phyloP scores from a whole-genome alignment of 2,888 invertebrate genomes.

The Congeria kusceri region DNA sequence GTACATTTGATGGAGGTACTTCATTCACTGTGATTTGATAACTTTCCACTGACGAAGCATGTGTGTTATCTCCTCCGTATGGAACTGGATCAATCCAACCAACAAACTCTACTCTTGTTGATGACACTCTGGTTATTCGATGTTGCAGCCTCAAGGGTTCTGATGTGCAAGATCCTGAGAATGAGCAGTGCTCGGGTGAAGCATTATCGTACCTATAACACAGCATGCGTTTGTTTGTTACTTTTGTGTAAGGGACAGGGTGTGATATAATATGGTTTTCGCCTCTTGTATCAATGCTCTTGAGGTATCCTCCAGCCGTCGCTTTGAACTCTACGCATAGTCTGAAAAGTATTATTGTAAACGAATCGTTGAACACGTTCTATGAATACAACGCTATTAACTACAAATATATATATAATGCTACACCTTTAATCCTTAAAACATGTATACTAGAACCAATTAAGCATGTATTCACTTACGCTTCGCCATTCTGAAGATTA shows the following conservation, averaged over 20 bases:
- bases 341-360: no score
- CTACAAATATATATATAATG: no score
- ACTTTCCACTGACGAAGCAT: constrained; percentile 14
- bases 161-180: no score
- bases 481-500: background rate
- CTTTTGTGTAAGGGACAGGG: constrained; percentile 6
- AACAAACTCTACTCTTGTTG: background rate
- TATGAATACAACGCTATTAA: no score
- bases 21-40: constrained; percentile 21
- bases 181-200: no score
- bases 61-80: background rate
- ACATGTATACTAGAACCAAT: no score
- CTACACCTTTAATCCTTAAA: no score
- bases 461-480: background rate
- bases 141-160: background rate
- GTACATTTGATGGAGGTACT: background rate
- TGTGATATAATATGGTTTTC: background rate
- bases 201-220: no score
- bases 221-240: background rate
- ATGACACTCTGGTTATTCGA: background rate
- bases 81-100: constrained; percentile 42
- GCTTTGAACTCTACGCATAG: constrained; percentile 18
- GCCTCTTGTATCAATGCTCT: constrained; percentile 1
- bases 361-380: no score
- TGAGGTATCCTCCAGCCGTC: constrained; percentile 40